These are phyloP conservation scores for Sibirionetta formosa DNA, from an alignment of 2,797 vertebrate species.

Conservation along the genomic window DNA sequence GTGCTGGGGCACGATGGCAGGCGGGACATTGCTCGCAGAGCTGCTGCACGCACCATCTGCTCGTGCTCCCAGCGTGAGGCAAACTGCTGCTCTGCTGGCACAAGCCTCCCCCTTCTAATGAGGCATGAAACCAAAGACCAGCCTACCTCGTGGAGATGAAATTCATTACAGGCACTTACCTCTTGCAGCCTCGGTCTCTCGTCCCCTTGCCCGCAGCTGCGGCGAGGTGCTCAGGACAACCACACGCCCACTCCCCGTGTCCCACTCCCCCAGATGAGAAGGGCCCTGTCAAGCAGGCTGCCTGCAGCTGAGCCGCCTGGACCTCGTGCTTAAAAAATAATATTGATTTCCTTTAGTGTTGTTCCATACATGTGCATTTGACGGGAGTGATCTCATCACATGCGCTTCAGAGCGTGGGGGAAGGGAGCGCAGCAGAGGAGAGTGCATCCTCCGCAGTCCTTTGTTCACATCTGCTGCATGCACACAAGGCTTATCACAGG, in stretches of 20 bases:
- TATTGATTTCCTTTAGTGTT: constrained; percentile 48
- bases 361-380: neutral
- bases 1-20: neutral
- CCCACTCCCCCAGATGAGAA: neutral
- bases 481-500: constrained; percentile 55
- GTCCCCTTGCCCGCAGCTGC: neutral
- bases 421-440: constrained; percentile 38
- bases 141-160: constrained; percentile 4
- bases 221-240: rapidly evolving
- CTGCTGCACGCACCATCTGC: constrained; percentile 8
- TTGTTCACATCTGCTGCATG: constrained; percentile 75
- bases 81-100: constrained; percentile 12
- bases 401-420: constrained; percentile 1
- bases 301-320: constrained; percentile 30
- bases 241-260: rapidly evolving
- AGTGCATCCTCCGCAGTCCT: constrained; percentile 56
- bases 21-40: neutral
- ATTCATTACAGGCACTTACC: neutral
- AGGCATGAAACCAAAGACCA: constrained; percentile 46
- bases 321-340: constrained; percentile 24
- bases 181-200: neutral
- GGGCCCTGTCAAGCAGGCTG: neutral
- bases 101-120: constrained; percentile 34
- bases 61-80: neutral
- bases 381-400: constrained; percentile 44